A percentile compares a stretch with the other conserved stretches of the same genome.
Evolutionary conservation across 2,113 vertebrate genomes (phyloP).

Genomic region (Heptranchias perlo): DNA sequence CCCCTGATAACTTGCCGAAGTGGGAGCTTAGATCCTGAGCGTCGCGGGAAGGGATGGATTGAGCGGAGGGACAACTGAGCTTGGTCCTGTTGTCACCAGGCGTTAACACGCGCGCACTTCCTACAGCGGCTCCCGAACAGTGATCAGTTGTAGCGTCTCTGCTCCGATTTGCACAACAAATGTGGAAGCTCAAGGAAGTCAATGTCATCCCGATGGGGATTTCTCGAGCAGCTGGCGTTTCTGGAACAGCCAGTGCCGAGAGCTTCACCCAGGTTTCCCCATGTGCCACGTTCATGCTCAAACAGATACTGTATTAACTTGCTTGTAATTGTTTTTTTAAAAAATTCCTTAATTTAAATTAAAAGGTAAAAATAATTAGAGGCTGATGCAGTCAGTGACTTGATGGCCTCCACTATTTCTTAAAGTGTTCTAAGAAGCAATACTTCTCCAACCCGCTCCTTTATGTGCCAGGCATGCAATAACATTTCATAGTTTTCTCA

Average conservation of each 20-base stretch:
- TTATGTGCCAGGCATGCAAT: too few species aligned
- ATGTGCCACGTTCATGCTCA: background rate
- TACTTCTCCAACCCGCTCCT: too few species aligned
- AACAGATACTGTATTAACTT: background rate
- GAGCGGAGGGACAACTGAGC: background rate
- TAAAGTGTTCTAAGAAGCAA: too few species aligned
- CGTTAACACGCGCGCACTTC: background rate
- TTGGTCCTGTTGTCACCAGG: background rate
- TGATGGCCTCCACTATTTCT: too few species aligned
- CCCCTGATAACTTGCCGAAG: background rate
- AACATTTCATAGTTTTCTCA: too few species aligned
- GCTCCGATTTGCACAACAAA: background rate
- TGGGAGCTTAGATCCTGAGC: background rate
- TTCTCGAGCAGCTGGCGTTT: background rate
- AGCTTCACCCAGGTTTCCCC: background rate
- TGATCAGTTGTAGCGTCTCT: background rate
- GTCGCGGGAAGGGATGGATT: background rate
- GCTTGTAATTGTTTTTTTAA: background rate
- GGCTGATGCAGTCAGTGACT: background rate
- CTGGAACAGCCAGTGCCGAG: background rate
- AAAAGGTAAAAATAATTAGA: background rate
- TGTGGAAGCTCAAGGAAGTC: background rate
- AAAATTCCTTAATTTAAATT: too few species aligned
- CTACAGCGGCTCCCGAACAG: background rate
- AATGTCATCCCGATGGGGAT: background rate